Evolutionary conservation across 2,113 vertebrate genomes (phyloP).

Genomic region (Rhinopithecus roxellana): DNA sequence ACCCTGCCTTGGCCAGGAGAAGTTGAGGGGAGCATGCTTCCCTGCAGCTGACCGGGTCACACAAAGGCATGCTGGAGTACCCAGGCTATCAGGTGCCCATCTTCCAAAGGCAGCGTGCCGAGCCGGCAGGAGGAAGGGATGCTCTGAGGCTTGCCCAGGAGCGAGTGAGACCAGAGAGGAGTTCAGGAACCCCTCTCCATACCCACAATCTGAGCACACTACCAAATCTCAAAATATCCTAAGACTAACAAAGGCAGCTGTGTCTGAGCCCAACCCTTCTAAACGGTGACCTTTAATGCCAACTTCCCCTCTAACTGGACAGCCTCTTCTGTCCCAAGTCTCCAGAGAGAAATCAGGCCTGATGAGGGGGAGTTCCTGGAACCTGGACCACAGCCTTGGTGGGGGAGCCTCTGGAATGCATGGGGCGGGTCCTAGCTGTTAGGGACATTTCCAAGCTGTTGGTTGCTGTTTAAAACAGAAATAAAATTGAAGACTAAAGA

Average conservation of each 20-base stretch:
- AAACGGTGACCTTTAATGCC: background rate
- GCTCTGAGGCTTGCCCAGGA: background rate
- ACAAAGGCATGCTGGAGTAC: background rate
- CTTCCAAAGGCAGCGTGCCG: background rate
- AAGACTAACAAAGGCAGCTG: slow-evolving; percentile 75
- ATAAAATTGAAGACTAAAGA: slow-evolving; percentile 75
- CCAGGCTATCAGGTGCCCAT: background rate
- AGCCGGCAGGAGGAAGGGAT: background rate
- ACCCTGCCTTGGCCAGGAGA: background rate
- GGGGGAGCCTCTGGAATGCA: background rate
- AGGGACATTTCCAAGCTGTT: slow-evolving; percentile 62
- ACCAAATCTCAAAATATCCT: background rate
- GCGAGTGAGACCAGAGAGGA: background rate
- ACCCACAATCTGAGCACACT: slow-evolving; percentile 70
- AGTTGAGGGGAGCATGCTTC: background rate
- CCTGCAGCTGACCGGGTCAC: background rate
- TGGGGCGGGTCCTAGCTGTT: slow-evolving; percentile 49
- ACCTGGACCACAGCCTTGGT: background rate
- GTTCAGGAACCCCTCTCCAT: background rate
- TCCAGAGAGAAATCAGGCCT: slow-evolving; percentile 5
- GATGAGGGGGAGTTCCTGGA: slow-evolving; percentile 17
- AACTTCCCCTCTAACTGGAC: slow-evolving; percentile 40
- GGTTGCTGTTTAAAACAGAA: slow-evolving; percentile 76
- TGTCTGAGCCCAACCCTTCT: slow-evolving; percentile 55
- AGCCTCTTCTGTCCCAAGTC: slow-evolving; percentile 37